Base-by-base conservation (phyloP, 2,797 vertebrate genomes). In the Microctenopoma stevenorrisi region DNA sequence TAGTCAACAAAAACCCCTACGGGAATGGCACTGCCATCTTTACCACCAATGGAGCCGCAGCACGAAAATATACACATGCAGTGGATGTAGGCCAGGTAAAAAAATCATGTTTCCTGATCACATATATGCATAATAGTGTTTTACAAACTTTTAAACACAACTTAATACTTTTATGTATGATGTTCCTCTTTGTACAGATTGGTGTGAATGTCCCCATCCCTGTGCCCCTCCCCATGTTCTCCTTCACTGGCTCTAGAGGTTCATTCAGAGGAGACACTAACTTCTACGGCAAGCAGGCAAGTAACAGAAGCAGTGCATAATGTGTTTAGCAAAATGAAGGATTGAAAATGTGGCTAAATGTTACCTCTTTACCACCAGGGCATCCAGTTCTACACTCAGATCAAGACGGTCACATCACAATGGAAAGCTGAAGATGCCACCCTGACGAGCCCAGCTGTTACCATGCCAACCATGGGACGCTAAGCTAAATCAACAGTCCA, bases 241-340 rank as follows among this genome's bases (percentile, higher is more conserved):
- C 98, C 56, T 99, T 99, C 88, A 99, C 98, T 0, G 98, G 96
- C 49, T 99, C 98, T 78, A 95, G 96, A 74, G 95, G 93, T 72
- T 99, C 98, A 12, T 99, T 99, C 93, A 95, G 98, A 77, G 98
- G 98, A 51, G 97, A 99, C 87, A 96, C 95, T 72, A 99, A 99
- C 92, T 99, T 99, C 93, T 99, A 99, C 26, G 98, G 98, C 90
- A 99, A 99, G 82, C 98, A 99, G 95, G 98, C 98, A 92, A 92
- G 51, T 2, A 13, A 61, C 5, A 18, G 40, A 62, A 53, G 4
- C 51, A 0, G 22, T 22, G 13, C 16, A 13, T 54, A 11, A 1
- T 6, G 10, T 18, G 18, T 46, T 8, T 13, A 6, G 47, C 10
- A 6, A 54, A 14, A 6, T 60, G 18, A 12, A 51, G 18, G 1